phyloP scores from a whole-genome alignment of 2,113 vertebrate genomes.

The Gymnorhina tibicen region DNA sequence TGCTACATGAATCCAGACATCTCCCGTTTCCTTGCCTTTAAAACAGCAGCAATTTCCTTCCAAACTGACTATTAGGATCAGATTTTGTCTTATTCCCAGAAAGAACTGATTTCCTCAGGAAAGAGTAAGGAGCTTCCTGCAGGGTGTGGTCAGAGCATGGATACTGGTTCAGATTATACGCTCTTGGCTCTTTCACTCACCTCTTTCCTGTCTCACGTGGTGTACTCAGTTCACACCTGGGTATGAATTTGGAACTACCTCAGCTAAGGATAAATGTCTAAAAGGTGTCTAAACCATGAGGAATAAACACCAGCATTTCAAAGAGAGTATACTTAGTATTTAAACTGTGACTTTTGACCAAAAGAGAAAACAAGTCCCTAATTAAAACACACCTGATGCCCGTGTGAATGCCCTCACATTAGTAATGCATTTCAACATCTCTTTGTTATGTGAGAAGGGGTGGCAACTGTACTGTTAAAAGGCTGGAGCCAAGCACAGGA shows the following conservation, averaged over 20 bases:
- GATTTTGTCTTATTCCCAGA: neutral
- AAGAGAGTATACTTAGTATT: neutral
- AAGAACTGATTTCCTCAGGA: neutral
- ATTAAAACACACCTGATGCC: neutral
- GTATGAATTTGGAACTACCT: neutral
- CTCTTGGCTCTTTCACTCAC: neutral
- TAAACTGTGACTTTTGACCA: neutral
- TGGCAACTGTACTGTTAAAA: neutral
- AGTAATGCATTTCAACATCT: neutral
- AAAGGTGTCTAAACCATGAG: neutral
- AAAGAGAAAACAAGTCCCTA: neutral
- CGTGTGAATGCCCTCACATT: neutral
- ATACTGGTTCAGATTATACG: neutral
- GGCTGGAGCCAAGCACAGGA: neutral
- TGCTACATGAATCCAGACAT: neutral
- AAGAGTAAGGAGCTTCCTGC: neutral
- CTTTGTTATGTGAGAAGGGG: neutral
- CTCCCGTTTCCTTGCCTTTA: neutral
- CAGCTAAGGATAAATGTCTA: neutral
- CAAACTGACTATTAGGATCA: neutral
- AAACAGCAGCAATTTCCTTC: neutral
- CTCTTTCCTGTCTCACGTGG: neutral
- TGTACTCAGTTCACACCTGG: neutral
- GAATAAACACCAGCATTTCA: neutral
- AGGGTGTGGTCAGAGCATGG: neutral